Percentiles rank a stretch among this genome's conserved stretches.
phyloP scores from a whole-genome alignment of 2,888 invertebrate genomes.

The Liodrosophila aerea region DNA sequence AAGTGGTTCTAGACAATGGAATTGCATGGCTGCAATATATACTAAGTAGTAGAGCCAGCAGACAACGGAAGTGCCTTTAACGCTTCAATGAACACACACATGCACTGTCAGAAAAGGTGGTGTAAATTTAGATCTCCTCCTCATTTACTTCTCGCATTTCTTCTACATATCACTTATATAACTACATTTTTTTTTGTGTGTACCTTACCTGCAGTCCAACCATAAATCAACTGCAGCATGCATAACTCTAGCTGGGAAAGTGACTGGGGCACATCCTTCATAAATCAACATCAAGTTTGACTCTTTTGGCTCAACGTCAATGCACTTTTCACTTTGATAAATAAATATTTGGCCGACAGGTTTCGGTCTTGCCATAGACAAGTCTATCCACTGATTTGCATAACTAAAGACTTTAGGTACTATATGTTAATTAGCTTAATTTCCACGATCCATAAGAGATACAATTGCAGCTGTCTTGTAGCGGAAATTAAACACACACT shows the following conservation, averaged over 20 bases:
- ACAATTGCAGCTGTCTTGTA: conserved; percentile 56
- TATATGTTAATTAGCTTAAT: conserved; percentile 71
- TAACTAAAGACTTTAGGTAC: conserved; percentile 12
- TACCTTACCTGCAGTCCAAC: conserved; percentile 10
- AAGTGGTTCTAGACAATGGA: conserved; percentile 57
- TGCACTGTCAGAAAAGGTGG: no score
- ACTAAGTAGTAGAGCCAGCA: background rate
- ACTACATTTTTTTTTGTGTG: no score
- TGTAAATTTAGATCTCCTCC: no score
- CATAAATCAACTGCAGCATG: conserved; percentile 29
- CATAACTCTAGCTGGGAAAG: conserved; percentile 28
- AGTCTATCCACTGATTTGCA: conserved; percentile 37
- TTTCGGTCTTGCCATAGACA: conserved; percentile 14
- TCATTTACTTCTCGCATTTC: no score
- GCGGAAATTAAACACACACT: conserved; percentile 68
- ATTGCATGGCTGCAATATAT: no score
- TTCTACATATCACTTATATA: no score
- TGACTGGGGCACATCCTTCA: conserved; percentile 20
- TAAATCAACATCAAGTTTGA: conserved; percentile 11
- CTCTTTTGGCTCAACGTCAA: conserved; percentile 16
- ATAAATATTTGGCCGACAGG: conserved; percentile 30
- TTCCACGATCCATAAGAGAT: conserved; percentile 74
- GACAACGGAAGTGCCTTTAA: conserved; percentile 38
- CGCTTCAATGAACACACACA: conserved; percentile 40
- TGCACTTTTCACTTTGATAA: conserved; percentile 30